Evolutionary conservation across 2,888 invertebrate species (phyloP).

Genomic region (Nineta flava): DNA sequence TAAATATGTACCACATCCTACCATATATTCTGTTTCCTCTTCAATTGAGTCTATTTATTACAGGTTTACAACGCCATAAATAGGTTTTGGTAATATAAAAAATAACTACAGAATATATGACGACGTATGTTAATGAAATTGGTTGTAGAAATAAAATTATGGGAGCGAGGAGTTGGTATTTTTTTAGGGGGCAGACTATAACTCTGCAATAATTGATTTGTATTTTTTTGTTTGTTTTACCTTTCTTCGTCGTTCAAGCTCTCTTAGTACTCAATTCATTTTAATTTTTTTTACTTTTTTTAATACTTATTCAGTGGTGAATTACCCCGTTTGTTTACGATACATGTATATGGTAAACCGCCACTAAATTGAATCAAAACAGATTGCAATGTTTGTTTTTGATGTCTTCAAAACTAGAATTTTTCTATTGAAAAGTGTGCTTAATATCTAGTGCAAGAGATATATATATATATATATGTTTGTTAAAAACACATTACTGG

Average conservation of each 20-base stretch:
- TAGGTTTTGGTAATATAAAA: not conserved
- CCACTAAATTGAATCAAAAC: not conserved
- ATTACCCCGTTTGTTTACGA: too few relatives aligned
- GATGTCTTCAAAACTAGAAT: not conserved
- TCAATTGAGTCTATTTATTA: too few relatives aligned
- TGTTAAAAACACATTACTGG: slow-evolving; percentile 1
- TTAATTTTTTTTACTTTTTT: not conserved
- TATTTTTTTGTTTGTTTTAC: not conserved
- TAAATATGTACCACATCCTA: too few relatives aligned
- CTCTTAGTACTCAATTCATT: not conserved
- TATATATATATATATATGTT: not conserved
- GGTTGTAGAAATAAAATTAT: not conserved
- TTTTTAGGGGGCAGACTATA: slow-evolving; percentile 3
- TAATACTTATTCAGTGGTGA: not conserved
- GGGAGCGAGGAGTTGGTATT: too few relatives aligned
- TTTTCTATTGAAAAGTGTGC: not conserved
- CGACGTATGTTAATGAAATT: not conserved
- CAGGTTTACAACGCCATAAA: too few relatives aligned
- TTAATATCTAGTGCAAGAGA: slow-evolving; percentile 1
- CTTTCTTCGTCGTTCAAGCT: not conserved
- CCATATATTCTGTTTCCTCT: too few relatives aligned
- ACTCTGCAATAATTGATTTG: slow-evolving; percentile 4
- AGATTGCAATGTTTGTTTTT: too few relatives aligned
- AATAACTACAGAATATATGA: slow-evolving; percentile 1
- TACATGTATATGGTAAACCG: too few relatives aligned